These are phyloP conservation scores for Campaea margaritaria DNA, from an alignment of 2,888 invertebrate genomes.

Conservation along the genomic window DNA sequence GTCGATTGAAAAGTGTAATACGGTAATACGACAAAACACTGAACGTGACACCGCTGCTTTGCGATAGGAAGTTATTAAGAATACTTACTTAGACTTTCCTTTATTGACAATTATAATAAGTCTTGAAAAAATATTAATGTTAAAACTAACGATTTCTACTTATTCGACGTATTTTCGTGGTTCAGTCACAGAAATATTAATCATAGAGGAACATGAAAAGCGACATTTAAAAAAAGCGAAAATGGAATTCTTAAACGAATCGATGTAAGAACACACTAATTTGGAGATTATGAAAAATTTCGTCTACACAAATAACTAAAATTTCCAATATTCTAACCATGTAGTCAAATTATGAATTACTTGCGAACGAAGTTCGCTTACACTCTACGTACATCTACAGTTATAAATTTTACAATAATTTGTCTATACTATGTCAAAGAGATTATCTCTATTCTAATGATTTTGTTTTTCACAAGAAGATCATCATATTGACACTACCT, in stretches of 20 bases:
- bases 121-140: not conserved
- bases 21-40: no score
- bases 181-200: slow-evolving; percentile 74
- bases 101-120: no score
- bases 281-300: slow-evolving; percentile 52
- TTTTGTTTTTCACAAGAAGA: slow-evolving; percentile 41
- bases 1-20: no score
- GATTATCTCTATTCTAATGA: slow-evolving; percentile 56
- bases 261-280: slow-evolving; percentile 60
- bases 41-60: no score
- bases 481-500: slow-evolving; percentile 49
- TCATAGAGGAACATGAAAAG: slow-evolving; percentile 69
- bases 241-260: slow-evolving; percentile 62
- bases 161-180: slow-evolving; percentile 50
- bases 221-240: slow-evolving; percentile 74
- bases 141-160: not conserved
- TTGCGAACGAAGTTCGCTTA: slow-evolving; percentile 65
- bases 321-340: slow-evolving; percentile 61
- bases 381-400: slow-evolving; percentile 69
- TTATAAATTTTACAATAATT: slow-evolving; percentile 55
- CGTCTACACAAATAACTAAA: slow-evolving; percentile 64
- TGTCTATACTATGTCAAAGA: slow-evolving; percentile 67
- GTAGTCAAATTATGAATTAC: slow-evolving; percentile 63
- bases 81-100: no score
- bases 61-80: no score